Evolutionary conservation across 2,888 invertebrate species (phyloP).

Genomic region (Tipula lateralis): DNA sequence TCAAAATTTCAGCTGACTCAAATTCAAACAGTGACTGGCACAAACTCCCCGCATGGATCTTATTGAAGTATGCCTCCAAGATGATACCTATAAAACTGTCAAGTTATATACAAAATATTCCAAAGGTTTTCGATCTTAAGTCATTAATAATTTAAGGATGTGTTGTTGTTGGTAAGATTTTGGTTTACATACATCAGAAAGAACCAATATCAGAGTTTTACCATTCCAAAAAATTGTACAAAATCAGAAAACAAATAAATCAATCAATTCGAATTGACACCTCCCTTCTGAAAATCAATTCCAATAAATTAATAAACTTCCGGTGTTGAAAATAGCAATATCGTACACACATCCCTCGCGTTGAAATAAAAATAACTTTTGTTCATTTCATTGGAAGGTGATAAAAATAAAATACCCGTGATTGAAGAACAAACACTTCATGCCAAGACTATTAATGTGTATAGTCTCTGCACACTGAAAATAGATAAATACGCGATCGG

Average conservation of each 20-base stretch:
- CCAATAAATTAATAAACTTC: not conserved
- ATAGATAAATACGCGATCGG: not conserved
- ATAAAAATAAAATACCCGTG: not conserved
- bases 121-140: too few relatives aligned
- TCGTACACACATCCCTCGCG: not conserved
- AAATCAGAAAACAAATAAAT: not conserved
- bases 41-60: too few relatives aligned
- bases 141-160: too few relatives aligned
- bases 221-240: too few relatives aligned
- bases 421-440: not conserved
- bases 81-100: too few relatives aligned
- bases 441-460: not conserved
- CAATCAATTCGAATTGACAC: not conserved
- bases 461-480: not conserved
- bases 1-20: too few relatives aligned
- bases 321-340: not conserved
- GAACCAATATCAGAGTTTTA: too few relatives aligned
- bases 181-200: too few relatives aligned
- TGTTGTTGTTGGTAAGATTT: too few relatives aligned
- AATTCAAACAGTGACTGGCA: too few relatives aligned
- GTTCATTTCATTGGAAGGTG: not conserved
- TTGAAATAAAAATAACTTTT: not conserved
- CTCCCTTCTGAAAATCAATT: not conserved
- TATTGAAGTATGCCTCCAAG: too few relatives aligned
- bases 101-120: too few relatives aligned